phyloP scores from a whole-genome alignment of 2,797 vertebrate genomes.

The Nyctibius grandis region DNA sequence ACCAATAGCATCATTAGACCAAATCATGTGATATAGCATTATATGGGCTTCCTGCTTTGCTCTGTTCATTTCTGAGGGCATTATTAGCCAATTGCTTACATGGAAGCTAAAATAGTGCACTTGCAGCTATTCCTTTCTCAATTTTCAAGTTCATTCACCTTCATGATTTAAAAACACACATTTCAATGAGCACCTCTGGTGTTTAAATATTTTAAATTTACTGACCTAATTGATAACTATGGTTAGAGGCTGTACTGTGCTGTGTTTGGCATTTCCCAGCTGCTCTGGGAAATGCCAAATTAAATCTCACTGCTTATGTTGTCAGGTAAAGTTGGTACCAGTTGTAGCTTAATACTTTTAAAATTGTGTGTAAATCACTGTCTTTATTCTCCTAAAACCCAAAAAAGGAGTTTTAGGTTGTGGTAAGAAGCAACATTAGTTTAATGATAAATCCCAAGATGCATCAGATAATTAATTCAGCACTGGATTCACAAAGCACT shows the following conservation, averaged over 20 bases:
- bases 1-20: not conserved
- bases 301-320: not conserved
- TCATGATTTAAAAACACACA: not conserved
- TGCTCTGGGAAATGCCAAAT: not conserved
- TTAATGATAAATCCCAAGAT: not conserved
- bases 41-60: not conserved
- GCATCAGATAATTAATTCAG: not conserved
- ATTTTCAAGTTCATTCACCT: not conserved
- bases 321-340: not conserved
- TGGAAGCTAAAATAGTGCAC: not conserved
- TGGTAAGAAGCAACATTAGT: not conserved
- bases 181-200: not conserved
- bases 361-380: not conserved
- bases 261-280: no score
- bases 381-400: not conserved
- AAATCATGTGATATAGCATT: not conserved
- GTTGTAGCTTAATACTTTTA: not conserved
- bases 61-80: not conserved
- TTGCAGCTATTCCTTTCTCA: not conserved
- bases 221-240: not conserved
- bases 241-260: not conserved
- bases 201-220: not conserved
- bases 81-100: not conserved
- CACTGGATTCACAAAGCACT: not conserved
- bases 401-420: not conserved